Conservation (phyloP, 2,888 invertebrate species). For the Geotrupes spiniger region DNA sequence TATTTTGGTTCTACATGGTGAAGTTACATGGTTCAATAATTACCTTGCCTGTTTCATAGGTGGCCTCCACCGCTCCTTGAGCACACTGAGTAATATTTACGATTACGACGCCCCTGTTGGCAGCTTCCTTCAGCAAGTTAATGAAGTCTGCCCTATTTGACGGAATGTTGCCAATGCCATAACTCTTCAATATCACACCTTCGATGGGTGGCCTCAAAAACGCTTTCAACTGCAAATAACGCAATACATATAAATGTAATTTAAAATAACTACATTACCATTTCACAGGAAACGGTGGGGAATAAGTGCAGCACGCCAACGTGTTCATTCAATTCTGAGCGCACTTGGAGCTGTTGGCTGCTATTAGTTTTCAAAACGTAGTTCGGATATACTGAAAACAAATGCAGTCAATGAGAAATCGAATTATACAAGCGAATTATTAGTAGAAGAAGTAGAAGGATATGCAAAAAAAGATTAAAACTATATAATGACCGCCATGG, state of each 20-base stretch:
- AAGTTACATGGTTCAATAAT: no score
- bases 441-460: no score
- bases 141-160: slow-evolving; percentile 78
- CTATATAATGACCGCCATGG: no score
- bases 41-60: slow-evolving; percentile 84
- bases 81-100: slow-evolving; percentile 91
- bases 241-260: background rate
- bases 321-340: slow-evolving; percentile 73
- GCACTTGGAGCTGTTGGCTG: slow-evolving; percentile 47
- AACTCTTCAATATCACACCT: slow-evolving; percentile 87
- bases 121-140: slow-evolving; percentile 66
- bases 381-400: slow-evolving; percentile 26
- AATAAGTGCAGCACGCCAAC: slow-evolving; percentile 86
- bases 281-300: slow-evolving; percentile 83
- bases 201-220: slow-evolving; percentile 69
- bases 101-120: slow-evolving; percentile 75
- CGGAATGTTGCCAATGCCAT: slow-evolving; percentile 93
- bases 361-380: slow-evolving; percentile 23
- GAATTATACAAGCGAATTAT: no score
- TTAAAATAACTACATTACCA: slow-evolving; percentile 43
- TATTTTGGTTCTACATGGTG: background rate
- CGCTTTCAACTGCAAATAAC: slow-evolving; percentile 54
- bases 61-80: slow-evolving; percentile 71
- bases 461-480: no score
- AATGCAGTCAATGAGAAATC: no score